Evolutionary conservation across 2,797 vertebrate genomes (phyloP), one percentile per base, ranked within the genome.

Genomic region (Phrynocephalus vlangalii): DNA sequence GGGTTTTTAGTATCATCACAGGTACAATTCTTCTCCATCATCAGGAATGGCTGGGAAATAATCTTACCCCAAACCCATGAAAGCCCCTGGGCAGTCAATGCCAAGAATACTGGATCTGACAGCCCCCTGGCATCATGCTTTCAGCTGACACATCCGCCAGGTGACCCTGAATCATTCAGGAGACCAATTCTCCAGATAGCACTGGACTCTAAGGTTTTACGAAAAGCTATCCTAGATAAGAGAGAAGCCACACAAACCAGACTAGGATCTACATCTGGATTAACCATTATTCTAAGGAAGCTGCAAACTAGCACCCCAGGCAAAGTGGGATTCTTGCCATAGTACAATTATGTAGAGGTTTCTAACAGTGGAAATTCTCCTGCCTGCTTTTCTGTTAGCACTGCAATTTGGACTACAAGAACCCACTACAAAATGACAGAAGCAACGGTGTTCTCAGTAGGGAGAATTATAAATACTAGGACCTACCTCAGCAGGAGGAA

Each of bases 221-320:
- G 33, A 33, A 33, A 33, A 33, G 33, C 33, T 33, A 33, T 95
- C 85, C 98, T 98, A 94, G 85, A 94, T 92, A 72, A 79, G 52
- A 85, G 77, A 4, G 7, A 18, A 33, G 33, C 33, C 33, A 33
- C 33, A 33, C 33, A 33, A 2, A 33, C 33, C 33, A 33, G 33
- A 33, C 33, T 33, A 50, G 48, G 50, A 68, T 80, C 68, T 33
- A 33, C 2, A 80, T 10, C 15, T 10, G 11, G 24, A 56, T 67
- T 68, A 75, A 15, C 68, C 24, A 75, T 80, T 33, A 80, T 52
- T 15, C n/a, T 8, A 67, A 84, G 24, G 77, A 88, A 82, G 13
- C 60, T 24, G 26, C 18, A 83, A 60, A 5, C 18, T 26, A 26
- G 33, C 10, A 56, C 24, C 22, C 44, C 44, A 78, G 50, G 73